These are phyloP conservation scores for Turritopsis rubra DNA, from an alignment of 30 jellyfish, hydroid and myxozoan genomes.

Conservation along the genomic window DNA sequence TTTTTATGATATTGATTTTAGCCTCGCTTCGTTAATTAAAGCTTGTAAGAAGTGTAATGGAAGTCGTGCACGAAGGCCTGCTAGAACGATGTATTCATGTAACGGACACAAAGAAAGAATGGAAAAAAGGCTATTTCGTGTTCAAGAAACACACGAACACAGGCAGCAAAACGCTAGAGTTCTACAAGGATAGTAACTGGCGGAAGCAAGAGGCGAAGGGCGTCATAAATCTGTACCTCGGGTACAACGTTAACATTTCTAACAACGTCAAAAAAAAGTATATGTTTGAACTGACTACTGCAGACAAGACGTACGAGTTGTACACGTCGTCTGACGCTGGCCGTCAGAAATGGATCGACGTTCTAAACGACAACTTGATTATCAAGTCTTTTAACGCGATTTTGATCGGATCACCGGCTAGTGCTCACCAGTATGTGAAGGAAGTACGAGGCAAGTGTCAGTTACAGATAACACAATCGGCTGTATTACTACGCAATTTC, in stretches of 20 bases:
- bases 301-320: conserved; percentile 15
- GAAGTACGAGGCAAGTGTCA: conserved; percentile 7
- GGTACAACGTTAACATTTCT: neutral
- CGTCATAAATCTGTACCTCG: conserved; percentile 11
- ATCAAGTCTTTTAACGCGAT: conserved; percentile 14
- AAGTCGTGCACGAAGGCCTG: conserved; percentile 19
- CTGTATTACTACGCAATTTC: neutral
- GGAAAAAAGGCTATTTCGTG: conserved; percentile 16
- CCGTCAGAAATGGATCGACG: conserved; percentile 30
- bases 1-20: neutral
- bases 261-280: conserved; percentile 1
- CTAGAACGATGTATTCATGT: conserved; percentile 17
- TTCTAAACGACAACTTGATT: neutral
- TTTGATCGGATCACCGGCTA: conserved; percentile 22
- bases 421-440: neutral
- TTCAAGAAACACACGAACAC: conserved; percentile 6
- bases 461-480: neutral
- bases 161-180: conserved; percentile 24
- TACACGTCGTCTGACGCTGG: conserved; percentile 13
- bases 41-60: neutral
- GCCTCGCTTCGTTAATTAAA: neutral
- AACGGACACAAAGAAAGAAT: neutral
- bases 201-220: conserved; percentile 24
- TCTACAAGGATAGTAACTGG: conserved; percentile 16
- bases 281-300: conserved; percentile 22